A percentile compares a stretch with the other conserved stretches of the same genome.
Evolutionary conservation across 2,797 vertebrate genomes (phyloP).

Genomic region (Salarias fasciatus): DNA sequence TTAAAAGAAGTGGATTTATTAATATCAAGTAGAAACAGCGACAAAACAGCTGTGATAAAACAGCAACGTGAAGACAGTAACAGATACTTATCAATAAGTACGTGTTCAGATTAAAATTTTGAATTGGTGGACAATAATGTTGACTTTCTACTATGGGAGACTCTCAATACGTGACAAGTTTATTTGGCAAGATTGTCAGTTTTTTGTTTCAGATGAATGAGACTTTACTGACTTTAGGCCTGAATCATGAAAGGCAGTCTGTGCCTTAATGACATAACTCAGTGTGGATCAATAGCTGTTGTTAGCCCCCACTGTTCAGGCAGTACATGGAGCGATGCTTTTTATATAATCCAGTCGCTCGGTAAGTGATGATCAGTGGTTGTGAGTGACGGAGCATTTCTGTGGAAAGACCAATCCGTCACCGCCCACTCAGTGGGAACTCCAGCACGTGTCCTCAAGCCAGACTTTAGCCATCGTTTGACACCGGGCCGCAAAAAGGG

Average conservation of each 20-base stretch:
- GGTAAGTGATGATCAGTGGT: constrained; percentile 37
- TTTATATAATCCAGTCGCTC: constrained; percentile 50
- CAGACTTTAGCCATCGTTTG: constrained; percentile 29
- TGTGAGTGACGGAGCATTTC: constrained; percentile 29
- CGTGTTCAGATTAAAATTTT: too few species aligned
- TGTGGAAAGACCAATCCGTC: constrained; percentile 26
- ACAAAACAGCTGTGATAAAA: too few species aligned
- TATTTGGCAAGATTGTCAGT: background rate
- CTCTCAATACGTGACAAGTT: too few species aligned
- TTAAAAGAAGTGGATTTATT: too few species aligned
- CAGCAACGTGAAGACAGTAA: too few species aligned
- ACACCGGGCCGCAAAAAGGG: constrained; percentile 28
- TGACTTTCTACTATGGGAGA: too few species aligned
- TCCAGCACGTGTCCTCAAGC: constrained; percentile 25
- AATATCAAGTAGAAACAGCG: too few species aligned
- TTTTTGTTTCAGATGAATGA: background rate
- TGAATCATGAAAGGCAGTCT: constrained; percentile 8
- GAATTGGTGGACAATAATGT: too few species aligned
- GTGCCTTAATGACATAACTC: constrained; percentile 17
- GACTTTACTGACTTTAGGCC: background rate
- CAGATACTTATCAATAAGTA: too few species aligned
- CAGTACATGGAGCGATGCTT: constrained; percentile 17
- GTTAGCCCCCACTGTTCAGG: constrained; percentile 10
- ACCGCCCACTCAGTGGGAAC: constrained; percentile 11
- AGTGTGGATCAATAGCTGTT: constrained; percentile 25